A percentile compares a stretch with the other conserved stretches of the same genome.
phyloP scores from a whole-genome alignment of 2,113 vertebrate species.

The Tragulus kanchil region DNA sequence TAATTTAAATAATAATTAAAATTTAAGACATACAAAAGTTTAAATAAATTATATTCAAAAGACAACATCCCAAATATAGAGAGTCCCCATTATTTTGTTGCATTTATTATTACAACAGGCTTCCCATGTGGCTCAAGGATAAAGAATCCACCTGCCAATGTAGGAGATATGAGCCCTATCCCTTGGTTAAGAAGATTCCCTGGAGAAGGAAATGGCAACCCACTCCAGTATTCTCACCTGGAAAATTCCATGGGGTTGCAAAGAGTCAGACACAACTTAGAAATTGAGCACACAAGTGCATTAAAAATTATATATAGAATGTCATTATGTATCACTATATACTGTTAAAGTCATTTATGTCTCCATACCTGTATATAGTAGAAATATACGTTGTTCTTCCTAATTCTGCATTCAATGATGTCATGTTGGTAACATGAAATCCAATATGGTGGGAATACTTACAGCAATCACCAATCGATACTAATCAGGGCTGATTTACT shows the following conservation, averaged over 20 bases:
- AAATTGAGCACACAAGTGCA: background rate
- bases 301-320: background rate
- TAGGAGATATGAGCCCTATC: too few species aligned
- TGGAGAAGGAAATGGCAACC: too few species aligned
- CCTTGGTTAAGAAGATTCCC: too few species aligned
- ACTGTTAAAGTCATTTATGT: background rate
- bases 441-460: background rate
- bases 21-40: background rate
- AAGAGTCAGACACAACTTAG: too few species aligned
- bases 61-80: background rate
- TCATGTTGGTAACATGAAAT: background rate
- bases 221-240: too few species aligned
- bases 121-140: too few species aligned
- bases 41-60: slow-evolving; percentile 28
- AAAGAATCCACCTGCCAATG: too few species aligned
- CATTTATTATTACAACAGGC: background rate
- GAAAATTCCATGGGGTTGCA: too few species aligned
- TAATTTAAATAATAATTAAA: background rate
- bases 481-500: background rate
- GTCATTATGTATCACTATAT: background rate
- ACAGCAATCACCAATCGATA: background rate
- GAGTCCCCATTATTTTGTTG: background rate
- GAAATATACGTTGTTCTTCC: background rate
- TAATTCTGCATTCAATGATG: background rate
- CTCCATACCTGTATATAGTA: background rate